Evolutionary conservation across 1,140 invertebrate species (phyloP).

Genomic region (Calycopis cecrops): DNA sequence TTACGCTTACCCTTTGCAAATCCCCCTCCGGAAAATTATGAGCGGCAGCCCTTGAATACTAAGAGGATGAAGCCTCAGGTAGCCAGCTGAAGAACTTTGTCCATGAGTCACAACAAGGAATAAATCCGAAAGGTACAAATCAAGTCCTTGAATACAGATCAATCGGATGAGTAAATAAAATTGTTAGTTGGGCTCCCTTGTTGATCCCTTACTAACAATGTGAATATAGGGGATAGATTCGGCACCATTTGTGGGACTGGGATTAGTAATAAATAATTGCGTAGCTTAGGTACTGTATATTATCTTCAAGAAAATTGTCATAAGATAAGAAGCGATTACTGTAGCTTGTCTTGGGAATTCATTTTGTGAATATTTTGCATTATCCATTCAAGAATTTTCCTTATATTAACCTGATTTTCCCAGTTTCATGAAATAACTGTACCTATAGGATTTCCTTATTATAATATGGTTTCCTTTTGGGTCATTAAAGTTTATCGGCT

Average conservation of each 20-base stretch:
- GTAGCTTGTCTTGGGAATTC: no score
- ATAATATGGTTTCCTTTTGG: no score
- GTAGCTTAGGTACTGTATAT: no score
- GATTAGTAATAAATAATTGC: conserved; percentile 7
- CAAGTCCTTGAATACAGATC: conserved; percentile 45
- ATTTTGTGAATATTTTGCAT: no score
- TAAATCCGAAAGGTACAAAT: conserved; percentile 47
- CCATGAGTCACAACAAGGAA: conserved; percentile 35
- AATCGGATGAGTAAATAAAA: conserved; percentile 39
- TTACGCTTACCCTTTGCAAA: conserved; percentile 34
- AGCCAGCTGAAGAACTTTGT: conserved; percentile 50
- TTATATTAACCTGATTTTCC: no score
- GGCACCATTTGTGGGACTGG: neutral
- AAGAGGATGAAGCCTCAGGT: conserved; percentile 48
- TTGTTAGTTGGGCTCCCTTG: conserved; percentile 31
- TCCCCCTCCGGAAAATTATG: conserved; percentile 50
- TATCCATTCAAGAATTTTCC: no score
- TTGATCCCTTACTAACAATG: conserved; percentile 43
- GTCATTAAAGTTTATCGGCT: no score
- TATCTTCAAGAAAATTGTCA: no score
- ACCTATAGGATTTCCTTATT: no score
- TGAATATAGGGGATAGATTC: conserved; percentile 21
- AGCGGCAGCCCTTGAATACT: conserved; percentile 51
- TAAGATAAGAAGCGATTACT: no score
- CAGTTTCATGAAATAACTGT: no score